Evolutionary conservation across 2,113 vertebrate genomes (phyloP).

Genomic region (Eurypyga helias): DNA sequence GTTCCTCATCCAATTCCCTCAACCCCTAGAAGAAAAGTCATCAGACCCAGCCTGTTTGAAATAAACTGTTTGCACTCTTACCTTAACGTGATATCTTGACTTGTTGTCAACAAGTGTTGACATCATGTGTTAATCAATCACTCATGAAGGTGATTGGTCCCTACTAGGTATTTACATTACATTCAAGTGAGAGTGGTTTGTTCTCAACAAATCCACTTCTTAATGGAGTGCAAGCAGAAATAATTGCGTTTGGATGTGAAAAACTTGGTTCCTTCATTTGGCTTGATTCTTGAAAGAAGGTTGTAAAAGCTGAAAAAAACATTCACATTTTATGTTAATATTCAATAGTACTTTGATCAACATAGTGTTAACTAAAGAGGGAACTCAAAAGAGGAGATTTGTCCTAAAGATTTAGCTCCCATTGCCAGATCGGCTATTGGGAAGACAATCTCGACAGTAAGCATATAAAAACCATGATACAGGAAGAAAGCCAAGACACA

Average conservation of each 20-base stretch:
- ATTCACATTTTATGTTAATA: background rate
- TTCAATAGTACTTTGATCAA: background rate
- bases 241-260: background rate
- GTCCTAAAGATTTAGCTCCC: background rate
- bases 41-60: background rate
- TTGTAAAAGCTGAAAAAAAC: background rate
- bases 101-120: too few relatives aligned
- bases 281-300: background rate
- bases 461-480: background rate
- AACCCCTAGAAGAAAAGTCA: background rate
- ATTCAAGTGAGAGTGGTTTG: background rate
- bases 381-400: background rate
- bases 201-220: background rate
- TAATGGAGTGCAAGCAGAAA: background rate
- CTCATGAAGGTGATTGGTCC: background rate
- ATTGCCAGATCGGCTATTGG: background rate
- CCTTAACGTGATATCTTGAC: background rate
- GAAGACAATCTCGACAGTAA: background rate
- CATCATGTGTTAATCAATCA: background rate
- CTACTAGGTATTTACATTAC: background rate
- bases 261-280: fast-evolving
- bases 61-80: background rate
- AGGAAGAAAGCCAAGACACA: background rate
- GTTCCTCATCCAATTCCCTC: background rate
- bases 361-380: background rate